Percentiles rank a stretch among this genome's conserved stretches.
Conservation (phyloP, 2,113 vertebrate species). For the Anseranas semipalmata region DNA sequence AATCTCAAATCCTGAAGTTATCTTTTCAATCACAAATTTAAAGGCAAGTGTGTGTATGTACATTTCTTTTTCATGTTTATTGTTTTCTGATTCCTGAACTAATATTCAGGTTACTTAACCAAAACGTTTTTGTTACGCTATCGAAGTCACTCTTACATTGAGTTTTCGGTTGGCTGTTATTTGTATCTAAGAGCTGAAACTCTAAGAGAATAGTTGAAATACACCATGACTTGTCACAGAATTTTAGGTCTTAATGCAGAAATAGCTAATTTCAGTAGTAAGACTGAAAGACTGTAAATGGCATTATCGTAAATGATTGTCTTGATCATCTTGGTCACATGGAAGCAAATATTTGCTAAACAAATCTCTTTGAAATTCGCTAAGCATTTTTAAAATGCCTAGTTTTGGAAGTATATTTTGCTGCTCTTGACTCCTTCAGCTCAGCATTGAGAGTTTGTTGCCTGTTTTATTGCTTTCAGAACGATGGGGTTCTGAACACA, state of each 20-base stretch:
- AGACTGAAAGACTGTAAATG: not conserved
- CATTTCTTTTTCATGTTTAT: not conserved
- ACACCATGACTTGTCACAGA: not conserved
- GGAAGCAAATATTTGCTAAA: not conserved
- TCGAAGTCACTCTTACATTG: not conserved
- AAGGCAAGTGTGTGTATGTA: not conserved
- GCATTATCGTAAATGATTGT: not conserved
- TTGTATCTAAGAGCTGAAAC: not conserved
- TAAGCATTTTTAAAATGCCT: not conserved
- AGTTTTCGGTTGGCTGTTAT: not conserved
- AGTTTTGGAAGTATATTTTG: not conserved
- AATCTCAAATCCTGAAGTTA: too few relatives aligned
- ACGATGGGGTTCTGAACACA: not conserved
- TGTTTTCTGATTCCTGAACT: not conserved
- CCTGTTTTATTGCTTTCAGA: not conserved
- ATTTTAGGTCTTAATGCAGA: not conserved
- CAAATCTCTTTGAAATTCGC: not conserved
- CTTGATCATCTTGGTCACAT: not conserved
- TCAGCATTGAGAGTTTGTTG: not conserved
- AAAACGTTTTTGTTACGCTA: not conserved
- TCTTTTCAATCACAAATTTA: not conserved
- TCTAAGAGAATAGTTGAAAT: not conserved
- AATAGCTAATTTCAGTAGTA: not conserved
- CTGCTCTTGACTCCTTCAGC: not conserved
- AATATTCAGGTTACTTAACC: not conserved